These are phyloP conservation scores for Triplophysa rosa DNA, from an alignment of 2,113 vertebrate species.

Conservation along the genomic window DNA sequence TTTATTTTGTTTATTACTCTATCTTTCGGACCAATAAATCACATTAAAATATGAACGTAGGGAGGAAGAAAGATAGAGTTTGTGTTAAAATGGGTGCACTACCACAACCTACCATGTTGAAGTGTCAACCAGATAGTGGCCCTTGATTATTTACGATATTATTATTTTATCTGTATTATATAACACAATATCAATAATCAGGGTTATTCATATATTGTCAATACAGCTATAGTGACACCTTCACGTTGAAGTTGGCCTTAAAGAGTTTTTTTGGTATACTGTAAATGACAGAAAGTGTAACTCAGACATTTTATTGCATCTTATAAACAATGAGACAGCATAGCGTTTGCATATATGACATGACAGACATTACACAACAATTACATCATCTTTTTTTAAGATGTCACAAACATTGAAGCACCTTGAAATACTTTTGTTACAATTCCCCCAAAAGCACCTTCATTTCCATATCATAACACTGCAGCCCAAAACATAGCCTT, in stretches of 20 bases:
- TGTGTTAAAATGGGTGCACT: too few species aligned
- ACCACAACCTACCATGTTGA: too few species aligned
- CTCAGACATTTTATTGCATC: slow-evolving; percentile 34
- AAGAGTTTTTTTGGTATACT: not conserved
- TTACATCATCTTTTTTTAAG: not conserved
- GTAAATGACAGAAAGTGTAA: slow-evolving; percentile 2
- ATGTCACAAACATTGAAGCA: not conserved
- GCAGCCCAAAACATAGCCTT: not conserved
- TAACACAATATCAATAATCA: too few species aligned
- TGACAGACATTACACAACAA: not conserved
- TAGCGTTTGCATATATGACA: not conserved
- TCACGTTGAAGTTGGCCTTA: not conserved
- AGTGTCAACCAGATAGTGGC: too few species aligned
- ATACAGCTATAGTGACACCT: too few species aligned
- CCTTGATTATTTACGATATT: too few species aligned
- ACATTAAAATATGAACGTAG: too few species aligned
- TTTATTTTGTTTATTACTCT: too few species aligned
- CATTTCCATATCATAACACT: not conserved
- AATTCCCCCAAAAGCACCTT: slow-evolving; percentile 1
- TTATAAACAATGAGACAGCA: slow-evolving; percentile 21
- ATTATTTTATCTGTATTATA: too few species aligned
- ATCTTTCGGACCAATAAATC: too few species aligned
- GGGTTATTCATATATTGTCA: too few species aligned
- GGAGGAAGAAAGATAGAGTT: too few species aligned
- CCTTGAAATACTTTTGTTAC: not conserved